These are phyloP conservation scores for Leucoraja ocellata DNA, from an alignment of 2,797 vertebrate species.

Conservation along the genomic window DNA sequence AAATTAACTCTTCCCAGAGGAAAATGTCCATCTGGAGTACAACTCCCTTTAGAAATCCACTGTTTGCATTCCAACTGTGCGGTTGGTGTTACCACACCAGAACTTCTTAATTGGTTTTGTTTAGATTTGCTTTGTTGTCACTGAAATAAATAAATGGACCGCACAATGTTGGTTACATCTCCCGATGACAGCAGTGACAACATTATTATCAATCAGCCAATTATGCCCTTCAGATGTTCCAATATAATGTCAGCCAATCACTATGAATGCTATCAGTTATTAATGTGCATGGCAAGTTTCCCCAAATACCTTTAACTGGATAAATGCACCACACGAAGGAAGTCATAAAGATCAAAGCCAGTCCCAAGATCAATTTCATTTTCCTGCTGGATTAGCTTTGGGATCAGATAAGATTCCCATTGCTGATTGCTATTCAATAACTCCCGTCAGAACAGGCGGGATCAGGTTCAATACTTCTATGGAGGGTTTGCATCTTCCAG, in stretches of 20 bases:
- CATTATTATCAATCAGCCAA: slow-evolving; percentile 15
- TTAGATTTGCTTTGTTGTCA: slow-evolving; percentile 56
- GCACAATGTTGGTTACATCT: slow-evolving; percentile 51
- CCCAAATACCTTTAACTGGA: neutral
- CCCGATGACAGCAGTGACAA: slow-evolving; percentile 33
- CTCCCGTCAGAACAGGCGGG: neutral
- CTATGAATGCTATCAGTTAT: neutral
- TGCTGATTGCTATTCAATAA: neutral
- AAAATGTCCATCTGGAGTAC: slow-evolving; percentile 62
- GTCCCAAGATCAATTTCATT: neutral
- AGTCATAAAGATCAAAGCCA: neutral
- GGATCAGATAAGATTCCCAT: neutral
- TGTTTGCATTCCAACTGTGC: slow-evolving; percentile 64
- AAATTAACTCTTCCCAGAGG: slow-evolving; percentile 61
- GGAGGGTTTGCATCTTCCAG: neutral
- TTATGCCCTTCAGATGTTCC: neutral
- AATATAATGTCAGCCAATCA: neutral
- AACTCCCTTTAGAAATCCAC: slow-evolving; percentile 64
- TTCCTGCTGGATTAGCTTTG: neutral
- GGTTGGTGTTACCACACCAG: slow-evolving; percentile 70
- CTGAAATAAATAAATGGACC: slow-evolving; percentile 63
- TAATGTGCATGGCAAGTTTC: neutral
- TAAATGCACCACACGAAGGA: neutral
- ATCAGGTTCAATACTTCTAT: neutral
- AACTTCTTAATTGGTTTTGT: slow-evolving; percentile 68